Evolutionary conservation across 2,797 vertebrate genomes (phyloP).

Genomic region (Heterohyrax brucei): DNA sequence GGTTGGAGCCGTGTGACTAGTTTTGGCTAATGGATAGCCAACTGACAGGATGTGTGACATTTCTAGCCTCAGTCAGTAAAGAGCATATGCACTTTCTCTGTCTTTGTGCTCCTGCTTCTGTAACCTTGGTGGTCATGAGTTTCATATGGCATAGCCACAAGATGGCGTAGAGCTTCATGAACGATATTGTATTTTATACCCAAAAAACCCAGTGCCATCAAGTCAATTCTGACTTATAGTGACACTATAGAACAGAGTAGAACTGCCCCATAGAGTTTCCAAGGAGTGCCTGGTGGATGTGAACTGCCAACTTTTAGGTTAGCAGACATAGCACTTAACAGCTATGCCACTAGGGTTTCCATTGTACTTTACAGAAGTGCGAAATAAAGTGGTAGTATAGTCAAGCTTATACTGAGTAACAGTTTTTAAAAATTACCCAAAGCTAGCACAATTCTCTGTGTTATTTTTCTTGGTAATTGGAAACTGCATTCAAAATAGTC

Average conservation of each 20-base stretch:
- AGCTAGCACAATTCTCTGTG: not conserved
- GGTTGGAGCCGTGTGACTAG: not conserved
- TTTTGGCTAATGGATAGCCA: constrained; percentile 37
- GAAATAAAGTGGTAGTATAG: not conserved
- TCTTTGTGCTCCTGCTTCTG: not conserved
- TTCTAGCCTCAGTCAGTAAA: not conserved
- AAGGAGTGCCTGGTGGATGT: too few species aligned
- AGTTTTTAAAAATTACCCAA: constrained; percentile 53
- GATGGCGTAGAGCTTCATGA: not conserved
- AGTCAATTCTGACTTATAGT: too few species aligned
- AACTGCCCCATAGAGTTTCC: too few species aligned
- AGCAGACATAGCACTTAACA: too few species aligned
- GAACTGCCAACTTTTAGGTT: too few species aligned
- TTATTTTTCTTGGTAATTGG: constrained; percentile 18
- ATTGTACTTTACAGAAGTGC: not conserved
- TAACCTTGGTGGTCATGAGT: not conserved
- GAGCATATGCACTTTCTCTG: not conserved
- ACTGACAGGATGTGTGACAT: not conserved
- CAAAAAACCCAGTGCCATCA: too few species aligned
- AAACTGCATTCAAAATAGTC: constrained; percentile 67
- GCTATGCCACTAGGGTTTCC: too few species aligned
- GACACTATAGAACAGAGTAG: too few species aligned
- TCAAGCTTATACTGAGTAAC: not conserved
- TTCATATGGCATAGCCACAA: constrained; percentile 20
- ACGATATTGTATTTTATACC: not conserved